Base-by-base conservation (phyloP, 2,113 vertebrate species). In the Pantherophis guttatus region DNA sequence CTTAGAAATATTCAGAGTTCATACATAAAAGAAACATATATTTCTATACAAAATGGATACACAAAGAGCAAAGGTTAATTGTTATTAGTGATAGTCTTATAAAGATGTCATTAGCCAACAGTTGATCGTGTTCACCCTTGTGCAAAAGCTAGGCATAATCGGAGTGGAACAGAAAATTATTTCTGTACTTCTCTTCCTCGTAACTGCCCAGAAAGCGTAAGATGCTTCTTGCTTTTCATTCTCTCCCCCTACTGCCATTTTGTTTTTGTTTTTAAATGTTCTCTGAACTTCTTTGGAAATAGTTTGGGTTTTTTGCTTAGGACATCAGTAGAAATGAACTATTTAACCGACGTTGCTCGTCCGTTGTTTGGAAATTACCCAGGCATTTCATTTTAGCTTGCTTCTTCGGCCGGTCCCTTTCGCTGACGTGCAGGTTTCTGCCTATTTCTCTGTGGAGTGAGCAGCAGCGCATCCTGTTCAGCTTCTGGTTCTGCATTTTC, bases 351-450 rank as follows among this genome's bases (percentile, higher is more conserved):
- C 70, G 94, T 59, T 39, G 85, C 4, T 48, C 44, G 58, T 8
- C 6, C 87, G 33, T 29, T 21, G 23, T 52, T 86, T 62, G 26
- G 33, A n/a, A 57, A 93, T 48, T 90, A 91, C 88, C 85, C 50
- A 86, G 33, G 19, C 0, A 0, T 3, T n/a, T n/a, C 0, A 11
- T 8, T 94, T 96, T 98, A 98, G 19, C 96, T 98, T 5, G 98
- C 89, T 95, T 97, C 98, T 86, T 98, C 98, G 0, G 97, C 87
- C 19, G 97, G 96, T 8, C 96, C 94, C 44, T 98, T 97, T 95
- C 99, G 98, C 93, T 99, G 99, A 62, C 99, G 98, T 90, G 98
- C 93, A 0, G 97, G 96, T 97, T 98, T 98, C 95, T 97, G 97
- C 89, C 98, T 97, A 4, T 94, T 96, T 75, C 98, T 98, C 50